Base-by-base conservation (phyloP, 2,797 vertebrate species). In the Notamacropus eugenii region DNA sequence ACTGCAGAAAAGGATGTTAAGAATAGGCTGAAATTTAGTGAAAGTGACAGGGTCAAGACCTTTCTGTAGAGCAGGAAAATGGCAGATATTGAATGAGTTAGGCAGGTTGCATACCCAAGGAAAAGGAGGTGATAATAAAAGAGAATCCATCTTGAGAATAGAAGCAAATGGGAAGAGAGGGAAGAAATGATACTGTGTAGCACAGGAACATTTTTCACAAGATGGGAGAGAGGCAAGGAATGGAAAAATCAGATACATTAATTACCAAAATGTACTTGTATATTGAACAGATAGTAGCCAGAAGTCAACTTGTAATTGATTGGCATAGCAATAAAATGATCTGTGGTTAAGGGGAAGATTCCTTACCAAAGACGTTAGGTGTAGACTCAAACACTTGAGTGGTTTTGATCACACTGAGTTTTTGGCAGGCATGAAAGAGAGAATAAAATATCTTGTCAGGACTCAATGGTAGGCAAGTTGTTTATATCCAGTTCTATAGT, bases 151-250 rank as follows among this genome's bases (percentile, higher is more conserved):
- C 90, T 67, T 10, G 40, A 94, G 91, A 57, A 96, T 34, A 93
- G 93, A 91, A 97, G 31, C 52, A 96, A 95, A 95, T 90, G 56
- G 91, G 91, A 92, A 56, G 90, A 54, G 92, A 93, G 93, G 92
- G 97, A 98, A 97, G 28, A 90, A 93, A 50, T 59, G 67, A 93
- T 14, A 55, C n/a, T 96, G 67, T 57, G 58, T 91, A 57, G 93
- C 28, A 40, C 0, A 40, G 3, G 54, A 92, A n/a, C 58, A 91
- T 94, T 95, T 93, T 92, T 92, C 54, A 55, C 4, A 54, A 92
- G n/a, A 54, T 54, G 14, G 12, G 11, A 29, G 87, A 92, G 54
- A 87, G 1, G 34, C 4, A 52, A 0, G 0, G 24, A 92, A 24
- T 9, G 55, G 52, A 94, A 90, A 55, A 24, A 91, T 55, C 59